Base-by-base conservation (phyloP, 2,797 vertebrate species). In the Melanogrammus aeglefinus region DNA sequence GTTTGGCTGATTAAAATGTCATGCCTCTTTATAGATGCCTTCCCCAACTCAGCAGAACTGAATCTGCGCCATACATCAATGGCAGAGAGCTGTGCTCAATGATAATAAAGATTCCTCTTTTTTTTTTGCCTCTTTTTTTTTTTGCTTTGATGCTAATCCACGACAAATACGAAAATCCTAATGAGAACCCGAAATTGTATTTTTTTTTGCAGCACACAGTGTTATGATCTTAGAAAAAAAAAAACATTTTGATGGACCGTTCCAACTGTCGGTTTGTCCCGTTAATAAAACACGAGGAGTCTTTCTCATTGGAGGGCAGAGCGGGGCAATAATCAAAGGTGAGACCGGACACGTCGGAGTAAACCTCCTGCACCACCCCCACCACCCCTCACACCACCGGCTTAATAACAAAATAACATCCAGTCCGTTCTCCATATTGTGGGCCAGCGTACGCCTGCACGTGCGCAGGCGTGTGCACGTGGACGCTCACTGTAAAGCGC, bases 1-100 rank as follows among this genome's bases (percentile, higher is more conserved):
- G 91, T 90, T 89, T 83, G 86, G 85, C 84, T 92, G 91, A 93
- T 92, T 93, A 91, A 92, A 93, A 94, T 90, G 91, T 91, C 92
- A 92, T 86, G 91, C 89, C 86, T 91, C 91, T 91, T 93, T 93
- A 92, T 90, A 92, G 89, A 92, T 90, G 91, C 87, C 87, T 91
- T 90, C 88, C 85, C 90, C 91, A 90, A 91, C 88, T 94, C 91
- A 91, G 92, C 92, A 92, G 88, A 93, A 92, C 76, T 80, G 75
- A 91, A 92, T 93, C 92, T 89, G 89, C 39, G 79, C 87, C 73
- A 82, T 78, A 69, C 89, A 93, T 93, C 91, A 87, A 86, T 80
- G 82, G 86, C 84, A 77, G 87, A 90, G 90, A 91, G 91, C 84
- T 84, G 90, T 78, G 84, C 88, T 87, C 80, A 63, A 76, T 70